phyloP scores from a whole-genome alignment of 2,797 vertebrate genomes.

The Cephalopachus bancanus region DNA sequence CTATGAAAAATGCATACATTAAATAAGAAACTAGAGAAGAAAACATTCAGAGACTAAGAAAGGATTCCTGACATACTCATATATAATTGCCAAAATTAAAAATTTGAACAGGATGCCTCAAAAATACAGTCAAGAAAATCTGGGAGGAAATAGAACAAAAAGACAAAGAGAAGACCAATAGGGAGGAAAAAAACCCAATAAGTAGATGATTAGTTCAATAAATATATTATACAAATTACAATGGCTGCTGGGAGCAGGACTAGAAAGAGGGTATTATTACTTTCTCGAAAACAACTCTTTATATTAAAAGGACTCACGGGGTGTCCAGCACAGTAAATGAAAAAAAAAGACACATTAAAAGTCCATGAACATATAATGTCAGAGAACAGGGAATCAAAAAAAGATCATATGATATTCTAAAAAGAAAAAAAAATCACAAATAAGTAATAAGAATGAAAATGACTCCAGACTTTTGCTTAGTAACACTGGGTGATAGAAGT shows the following conservation, averaged over 20 bases:
- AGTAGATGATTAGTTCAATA: conserved; percentile 10
- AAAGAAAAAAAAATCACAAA: conserved; percentile 32
- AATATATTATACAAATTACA: not conserved
- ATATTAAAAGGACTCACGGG: not conserved
- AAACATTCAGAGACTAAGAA: conserved; percentile 43
- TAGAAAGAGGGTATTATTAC: not conserved
- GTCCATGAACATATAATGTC: not conserved
- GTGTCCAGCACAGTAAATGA: not conserved
- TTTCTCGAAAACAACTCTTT: not conserved
- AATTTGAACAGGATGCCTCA: not conserved
- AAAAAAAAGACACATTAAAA: not conserved
- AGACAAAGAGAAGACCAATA: not conserved
- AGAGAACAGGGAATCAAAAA: not conserved
- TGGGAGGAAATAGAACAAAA: not conserved
- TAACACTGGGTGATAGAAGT: not conserved
- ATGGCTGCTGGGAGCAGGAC: not conserved
- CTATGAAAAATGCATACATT: not conserved
- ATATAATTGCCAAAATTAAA: conserved; percentile 29
- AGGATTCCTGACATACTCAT: not conserved
- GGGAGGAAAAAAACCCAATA: not conserved
- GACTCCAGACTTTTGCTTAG: not conserved
- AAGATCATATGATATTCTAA: conserved; percentile 12
- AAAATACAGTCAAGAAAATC: conserved; percentile 9
- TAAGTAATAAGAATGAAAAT: not conserved
- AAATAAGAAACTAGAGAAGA: not conserved